phyloP scores from a whole-genome alignment of 2,113 vertebrate species.

The Coptodon bakossiorum region DNA sequence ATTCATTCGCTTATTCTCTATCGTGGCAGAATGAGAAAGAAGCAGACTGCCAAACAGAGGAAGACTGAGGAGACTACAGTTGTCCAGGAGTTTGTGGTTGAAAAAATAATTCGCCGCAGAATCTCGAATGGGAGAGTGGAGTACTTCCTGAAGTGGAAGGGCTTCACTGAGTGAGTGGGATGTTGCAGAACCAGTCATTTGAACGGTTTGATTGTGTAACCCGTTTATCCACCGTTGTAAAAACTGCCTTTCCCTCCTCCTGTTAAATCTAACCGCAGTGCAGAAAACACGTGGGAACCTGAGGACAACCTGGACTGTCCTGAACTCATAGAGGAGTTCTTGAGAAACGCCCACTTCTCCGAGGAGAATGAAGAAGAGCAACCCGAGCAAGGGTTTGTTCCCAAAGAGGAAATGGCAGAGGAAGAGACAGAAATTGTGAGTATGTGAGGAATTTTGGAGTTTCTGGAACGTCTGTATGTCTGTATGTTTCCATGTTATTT shows the following conservation, averaged over 20 bases:
- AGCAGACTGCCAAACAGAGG: constrained; percentile 97
- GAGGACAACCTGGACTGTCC: constrained; percentile 98
- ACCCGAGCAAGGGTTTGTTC: constrained; percentile 22
- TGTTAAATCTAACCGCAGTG: constrained; percentile 64
- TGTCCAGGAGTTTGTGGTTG: constrained; percentile 95
- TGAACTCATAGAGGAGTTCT: constrained; percentile 93
- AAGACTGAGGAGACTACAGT: constrained; percentile 90
- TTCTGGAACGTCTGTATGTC: background rate
- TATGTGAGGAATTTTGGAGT: background rate
- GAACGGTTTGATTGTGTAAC: background rate
- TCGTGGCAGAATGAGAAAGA: constrained; percentile 93
- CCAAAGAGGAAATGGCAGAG: constrained; percentile 68
- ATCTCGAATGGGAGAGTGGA: constrained; percentile 92
- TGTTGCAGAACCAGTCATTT: background rate
- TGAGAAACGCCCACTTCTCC: constrained; percentile 81
- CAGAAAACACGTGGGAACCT: constrained; percentile 98
- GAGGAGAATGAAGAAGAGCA: constrained; percentile 52
- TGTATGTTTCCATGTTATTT: constrained; percentile 27
- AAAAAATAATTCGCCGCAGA: constrained; percentile 89
- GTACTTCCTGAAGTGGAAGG: constrained; percentile 98
- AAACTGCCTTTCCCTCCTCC: background rate
- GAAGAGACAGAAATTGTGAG: constrained; percentile 69
- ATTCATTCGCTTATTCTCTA: background rate
- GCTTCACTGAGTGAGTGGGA: constrained; percentile 92
- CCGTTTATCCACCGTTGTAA: background rate